Conservation (phyloP, 2,888 invertebrate species). For the Lasioglossum zephyrum region DNA sequence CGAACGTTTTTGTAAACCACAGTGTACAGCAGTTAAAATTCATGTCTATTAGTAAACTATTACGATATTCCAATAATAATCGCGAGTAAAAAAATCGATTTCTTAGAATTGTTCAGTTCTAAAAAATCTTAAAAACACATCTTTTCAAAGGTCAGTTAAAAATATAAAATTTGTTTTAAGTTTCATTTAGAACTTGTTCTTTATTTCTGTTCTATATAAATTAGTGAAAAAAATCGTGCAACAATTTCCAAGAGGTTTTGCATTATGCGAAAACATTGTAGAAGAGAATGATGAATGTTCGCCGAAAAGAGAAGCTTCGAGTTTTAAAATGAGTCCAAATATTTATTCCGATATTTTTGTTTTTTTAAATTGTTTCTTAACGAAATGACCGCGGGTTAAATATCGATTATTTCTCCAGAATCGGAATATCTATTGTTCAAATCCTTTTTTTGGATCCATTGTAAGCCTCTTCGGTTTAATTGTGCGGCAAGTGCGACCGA, state of each 20-base stretch:
- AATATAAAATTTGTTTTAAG: neutral
- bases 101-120: neutral
- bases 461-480: neutral
- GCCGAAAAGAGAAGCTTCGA: neutral
- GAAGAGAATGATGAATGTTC: neutral
- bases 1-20: neutral
- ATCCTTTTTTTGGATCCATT: neutral
- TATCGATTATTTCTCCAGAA: neutral
- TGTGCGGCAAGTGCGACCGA: conserved; percentile 9
- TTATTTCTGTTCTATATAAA: no score
- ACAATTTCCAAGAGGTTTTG: neutral
- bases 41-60: neutral
- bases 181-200: neutral
- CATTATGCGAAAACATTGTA: neutral
- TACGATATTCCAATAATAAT: neutral
- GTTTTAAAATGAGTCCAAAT: neutral
- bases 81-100: neutral
- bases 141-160: neutral
- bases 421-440: neutral
- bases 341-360: neutral
- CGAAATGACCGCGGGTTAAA: neutral
- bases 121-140: neutral
- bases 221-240: neutral
- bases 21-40: neutral
- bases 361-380: neutral